A percentile compares a stretch with the other conserved stretches of the same genome.
Conservation (phyloP, 2,888 invertebrate species). For the Octodonta nipae region DNA sequence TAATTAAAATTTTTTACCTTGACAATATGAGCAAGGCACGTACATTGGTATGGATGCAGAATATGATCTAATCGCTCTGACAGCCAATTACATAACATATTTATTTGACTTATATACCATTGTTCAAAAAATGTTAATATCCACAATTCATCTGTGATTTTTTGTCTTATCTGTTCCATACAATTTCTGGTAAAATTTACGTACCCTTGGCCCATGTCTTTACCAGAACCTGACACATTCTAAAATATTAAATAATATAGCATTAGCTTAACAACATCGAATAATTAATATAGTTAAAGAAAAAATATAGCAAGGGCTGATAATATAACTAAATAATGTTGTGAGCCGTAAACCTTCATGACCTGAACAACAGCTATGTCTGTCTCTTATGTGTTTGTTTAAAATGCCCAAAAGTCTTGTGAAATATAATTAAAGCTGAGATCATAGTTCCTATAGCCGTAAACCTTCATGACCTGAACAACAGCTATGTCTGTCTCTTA, state of each 20-base stretch:
- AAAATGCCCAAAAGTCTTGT: too few relatives aligned
- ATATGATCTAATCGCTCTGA: constrained; percentile 84
- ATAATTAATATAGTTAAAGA: too few relatives aligned
- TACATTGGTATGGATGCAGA: constrained; percentile 92
- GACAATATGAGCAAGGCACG: constrained; percentile 88
- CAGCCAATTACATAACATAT: constrained; percentile 86
- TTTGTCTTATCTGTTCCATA: constrained; percentile 94
- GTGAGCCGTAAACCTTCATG: too few relatives aligned
- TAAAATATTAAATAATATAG: constrained; percentile 21
- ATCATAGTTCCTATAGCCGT: too few relatives aligned
- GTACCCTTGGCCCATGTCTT: constrained; percentile 94
- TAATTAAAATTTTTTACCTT: too few relatives aligned
- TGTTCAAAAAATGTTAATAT: constrained; percentile 66
- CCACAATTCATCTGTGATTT: constrained; percentile 80
- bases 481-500: too few relatives aligned
- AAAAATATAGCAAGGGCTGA: too few relatives aligned
- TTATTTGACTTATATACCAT: constrained; percentile 80
- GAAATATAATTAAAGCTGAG: too few relatives aligned
- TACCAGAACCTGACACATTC: constrained; percentile 88
- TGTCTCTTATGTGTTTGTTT: too few relatives aligned
- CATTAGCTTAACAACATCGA: not conserved
- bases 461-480: too few relatives aligned
- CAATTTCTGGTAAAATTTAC: constrained; percentile 95
- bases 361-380: too few relatives aligned
- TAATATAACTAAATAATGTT: too few relatives aligned